Evolutionary conservation across 2,797 vertebrate species (phyloP), one percentile per base, ranked within the genome.

Genomic region (Alectoris magna): DNA sequence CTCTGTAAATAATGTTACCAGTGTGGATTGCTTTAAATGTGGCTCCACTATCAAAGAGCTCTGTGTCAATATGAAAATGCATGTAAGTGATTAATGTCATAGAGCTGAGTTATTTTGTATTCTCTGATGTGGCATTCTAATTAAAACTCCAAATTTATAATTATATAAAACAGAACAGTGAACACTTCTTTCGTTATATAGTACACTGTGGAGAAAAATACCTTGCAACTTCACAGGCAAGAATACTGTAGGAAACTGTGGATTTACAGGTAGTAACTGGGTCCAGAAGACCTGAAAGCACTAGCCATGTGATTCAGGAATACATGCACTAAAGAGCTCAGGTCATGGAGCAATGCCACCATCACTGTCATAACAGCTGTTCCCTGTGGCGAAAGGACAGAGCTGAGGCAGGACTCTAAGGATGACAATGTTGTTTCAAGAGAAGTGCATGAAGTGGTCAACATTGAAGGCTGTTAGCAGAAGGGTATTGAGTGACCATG

Each of bases 21-120:
- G 2, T 72, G 72, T 71, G 72, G 83, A 87, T 75, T 90, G 79
- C 70, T 96, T 92, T 73, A 84, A 97, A 55, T 55, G 84, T 94
- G 91, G 83, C 31, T 91, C 36, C 67, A 90, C 71, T 96, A 95
- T 95, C 95, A 95, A 95, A 97, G 84, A 78, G 34, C 39, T 94
- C 86, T 88, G 84, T 79, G 78, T 96, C 93, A 94, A 95, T 93
- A 87, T 89, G 56, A 84, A 92, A 94, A 93, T 80, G 79, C 43
- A 78, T 91, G 95, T 94, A 83, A 63, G 59, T 93, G 91, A 97
- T 97, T 94, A 91, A 96, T 93, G 83, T 95, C 94, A 91, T 89
- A 74, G 69, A 83, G 63, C n/a, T 76, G 82, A 74, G 93, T 90
- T 95, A 69, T 91, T 84, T 91, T 82, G 62, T 72, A 82, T 93